Base-by-base conservation (phyloP, 2,888 invertebrate species). In the Andrena chrysosceles region DNA sequence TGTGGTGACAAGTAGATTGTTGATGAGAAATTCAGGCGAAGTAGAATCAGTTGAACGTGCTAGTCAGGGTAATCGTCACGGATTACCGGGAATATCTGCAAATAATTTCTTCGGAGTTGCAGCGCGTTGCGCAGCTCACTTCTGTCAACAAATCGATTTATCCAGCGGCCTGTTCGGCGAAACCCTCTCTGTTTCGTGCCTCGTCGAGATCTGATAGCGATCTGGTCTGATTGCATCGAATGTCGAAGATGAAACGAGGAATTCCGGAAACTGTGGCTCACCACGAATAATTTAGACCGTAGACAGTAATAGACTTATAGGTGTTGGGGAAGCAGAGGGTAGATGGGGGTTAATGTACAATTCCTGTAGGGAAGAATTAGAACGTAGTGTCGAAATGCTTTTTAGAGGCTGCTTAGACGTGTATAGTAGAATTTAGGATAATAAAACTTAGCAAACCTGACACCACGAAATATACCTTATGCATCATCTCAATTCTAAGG, bases 91-190 rank as follows among this genome's bases (percentile, higher is more conserved):
- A 23, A 23, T 33, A 16, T 26, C 31, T 13, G 16, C 33, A 26
- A 63, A 54, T 35, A 26, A 59, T 59, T 69, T 69, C 70, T 23
- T 20, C 35, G 5, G 20, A 56, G 49, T 79, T 79, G 77, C 79
- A 23, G 64, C 70, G 64, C 49, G 70, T 79, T 79, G 77, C 79
- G 59, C 23, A 29, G 42, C 35, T 49, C 31, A 48, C 54, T 23
- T 48, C 33, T 49, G 49, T 80, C 69, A 59, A 69, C 77, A 49
- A 42, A 77, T 79, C 49, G 69, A 79, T 77, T 35, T 70, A 42
- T 71, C 33, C 29, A 7, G 3, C 4, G 33, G n/a, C 29, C 20
- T 7, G 10, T 76, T 52, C 67, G 23, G 26, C 31, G 29, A 29
- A 16, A 74, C 31, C 2, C 42, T 23, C 56, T 56, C 56, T 26